Conservation (phyloP, 92 coral and sea anemone genomes). For the Porites evermanni region DNA sequence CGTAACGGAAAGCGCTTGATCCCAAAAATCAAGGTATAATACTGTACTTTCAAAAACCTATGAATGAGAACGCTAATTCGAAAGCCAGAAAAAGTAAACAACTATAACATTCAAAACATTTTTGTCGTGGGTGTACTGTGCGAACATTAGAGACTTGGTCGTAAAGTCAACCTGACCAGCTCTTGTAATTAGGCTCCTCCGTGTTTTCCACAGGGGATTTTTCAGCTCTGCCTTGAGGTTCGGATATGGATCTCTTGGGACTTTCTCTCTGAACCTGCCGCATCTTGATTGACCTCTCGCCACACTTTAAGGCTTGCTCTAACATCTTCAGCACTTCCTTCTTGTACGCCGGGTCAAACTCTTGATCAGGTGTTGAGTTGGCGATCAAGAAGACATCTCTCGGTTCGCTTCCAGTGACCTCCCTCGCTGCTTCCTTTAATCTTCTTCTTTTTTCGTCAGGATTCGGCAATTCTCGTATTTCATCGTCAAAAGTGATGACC, state of each 20-base stretch:
- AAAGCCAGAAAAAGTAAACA: too few species aligned
- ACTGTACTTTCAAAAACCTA: too few species aligned
- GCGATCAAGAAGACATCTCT: slow-evolving; percentile 18
- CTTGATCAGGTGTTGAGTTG: background rate
- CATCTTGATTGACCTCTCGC: slow-evolving; percentile 25
- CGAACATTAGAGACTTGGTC: too few species aligned
- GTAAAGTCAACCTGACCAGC: too few species aligned
- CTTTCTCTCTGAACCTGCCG: slow-evolving; percentile 19
- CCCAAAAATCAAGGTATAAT: too few species aligned
- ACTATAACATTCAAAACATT: too few species aligned
- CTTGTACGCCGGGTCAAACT: background rate
- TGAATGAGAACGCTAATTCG: too few species aligned
- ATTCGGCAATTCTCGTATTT: background rate
- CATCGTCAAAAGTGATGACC: slow-evolving; percentile 27
- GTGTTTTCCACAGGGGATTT: too few species aligned
- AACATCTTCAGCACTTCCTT: slow-evolving; percentile 16
- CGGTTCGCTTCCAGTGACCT: slow-evolving; percentile 18
- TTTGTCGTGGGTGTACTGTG: too few species aligned
- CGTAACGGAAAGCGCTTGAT: too few species aligned
- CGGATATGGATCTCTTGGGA: background rate
- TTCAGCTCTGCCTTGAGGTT: too few species aligned
- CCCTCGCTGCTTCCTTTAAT: background rate
- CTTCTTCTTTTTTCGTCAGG: background rate
- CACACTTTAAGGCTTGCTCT: slow-evolving; percentile 11
- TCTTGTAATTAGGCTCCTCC: too few species aligned